These are phyloP conservation scores for Elgaria multicarinata DNA, from an alignment of 2,113 vertebrate species.

Conservation along the genomic window DNA sequence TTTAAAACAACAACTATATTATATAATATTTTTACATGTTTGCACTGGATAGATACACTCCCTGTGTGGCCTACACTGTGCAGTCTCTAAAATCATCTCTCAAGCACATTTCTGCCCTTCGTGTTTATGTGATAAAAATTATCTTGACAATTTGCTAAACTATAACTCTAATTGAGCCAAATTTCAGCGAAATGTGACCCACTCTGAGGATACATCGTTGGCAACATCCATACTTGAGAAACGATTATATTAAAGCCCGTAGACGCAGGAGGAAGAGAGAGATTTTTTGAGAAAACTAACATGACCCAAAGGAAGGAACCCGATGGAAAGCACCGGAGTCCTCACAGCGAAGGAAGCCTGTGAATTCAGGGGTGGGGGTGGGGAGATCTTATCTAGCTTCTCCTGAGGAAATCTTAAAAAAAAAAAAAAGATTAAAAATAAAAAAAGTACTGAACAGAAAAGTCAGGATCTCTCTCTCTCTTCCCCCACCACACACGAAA, in stretches of 20 bases:
- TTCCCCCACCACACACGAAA: background rate
- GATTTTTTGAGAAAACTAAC: accelerated
- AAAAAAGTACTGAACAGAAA: background rate
- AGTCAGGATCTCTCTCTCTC: background rate
- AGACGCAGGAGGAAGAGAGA: background rate
- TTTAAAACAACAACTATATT: too few species aligned
- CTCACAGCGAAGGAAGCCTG: accelerated
- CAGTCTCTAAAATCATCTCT: background rate
- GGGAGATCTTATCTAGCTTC: background rate
- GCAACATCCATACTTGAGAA: background rate
- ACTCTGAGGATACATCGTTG: too few species aligned
- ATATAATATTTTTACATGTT: background rate
- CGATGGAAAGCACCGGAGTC: background rate
- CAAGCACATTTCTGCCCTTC: background rate
- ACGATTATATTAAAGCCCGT: background rate
- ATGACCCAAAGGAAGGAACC: background rate
- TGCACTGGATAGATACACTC: background rate
- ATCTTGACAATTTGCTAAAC: background rate
- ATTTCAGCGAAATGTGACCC: background rate
- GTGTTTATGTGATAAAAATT: background rate
- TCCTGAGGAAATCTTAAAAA: background rate
- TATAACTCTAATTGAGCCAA: background rate
- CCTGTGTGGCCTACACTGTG: background rate
- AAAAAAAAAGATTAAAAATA: background rate
- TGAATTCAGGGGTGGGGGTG: accelerated